Evolutionary conservation across 2,113 vertebrate species (phyloP), one percentile per base, ranked within the genome.

Genomic region (Aldabrachelys gigantea): DNA sequence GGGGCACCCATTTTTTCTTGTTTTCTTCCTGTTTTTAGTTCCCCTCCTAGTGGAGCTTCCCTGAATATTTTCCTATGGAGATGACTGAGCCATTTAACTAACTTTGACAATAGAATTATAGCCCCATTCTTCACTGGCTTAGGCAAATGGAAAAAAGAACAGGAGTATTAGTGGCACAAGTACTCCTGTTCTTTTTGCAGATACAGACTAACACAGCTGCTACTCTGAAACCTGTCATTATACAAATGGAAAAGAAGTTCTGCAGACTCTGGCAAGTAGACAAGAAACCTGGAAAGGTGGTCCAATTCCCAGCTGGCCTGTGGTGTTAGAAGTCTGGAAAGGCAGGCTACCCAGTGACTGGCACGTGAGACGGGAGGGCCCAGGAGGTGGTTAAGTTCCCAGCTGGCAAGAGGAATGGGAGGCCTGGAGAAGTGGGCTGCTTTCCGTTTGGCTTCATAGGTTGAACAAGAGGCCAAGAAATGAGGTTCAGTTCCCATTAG

Each of bases 401-500:
- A 65, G 94, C 97, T 97, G 91, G 93, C 96, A 86, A 25, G 82
- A 50, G 53, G 19, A 95, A 62, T 0, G 5, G 0, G 0, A 16
- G 82, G 93, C 92, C 93, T 94, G 76, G 53, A 47, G 53, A 80
- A 97, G 93, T 90, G 91, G 94, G 41, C 92, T 97, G 86, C 95
- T 96, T 93, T 97, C 91, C 31, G 25, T 96, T 97, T 98, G 97
- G 97, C 98, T 96, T 91, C 57, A 3, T 89, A 75, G 85, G 76
- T 75, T 82, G 86, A 95, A 81, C 1, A 0, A 76, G 89, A 96
- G 91, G 97, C 97, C 98, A 97, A 97, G 94, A 96, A 97, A 97
- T 94, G 95, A 97, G 96, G 91, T 96, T 96, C 93, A 88, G 95
- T 97, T 98, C 97, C 96, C 97, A 96, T 97, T 96, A 95, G 94